Base-by-base conservation (phyloP, 2,113 vertebrate genomes). In the Laticauda laticaudata region DNA sequence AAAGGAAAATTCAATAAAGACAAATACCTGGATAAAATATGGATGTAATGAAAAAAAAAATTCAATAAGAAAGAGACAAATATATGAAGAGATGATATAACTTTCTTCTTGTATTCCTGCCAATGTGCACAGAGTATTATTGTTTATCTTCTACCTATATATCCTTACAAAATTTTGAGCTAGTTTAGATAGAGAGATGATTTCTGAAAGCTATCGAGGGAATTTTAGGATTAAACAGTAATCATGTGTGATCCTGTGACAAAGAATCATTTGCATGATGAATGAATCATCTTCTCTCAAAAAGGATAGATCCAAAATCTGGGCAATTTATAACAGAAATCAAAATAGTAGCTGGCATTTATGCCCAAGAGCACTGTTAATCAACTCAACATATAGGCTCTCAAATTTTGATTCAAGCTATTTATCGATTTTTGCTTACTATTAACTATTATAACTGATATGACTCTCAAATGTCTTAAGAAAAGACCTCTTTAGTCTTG, bases 11-110 rank as follows among this genome's bases (percentile, higher is more conserved):
- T 92, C 93, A 95, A 91, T 64, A 94, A n/a, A 34, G 61, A 91
- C 93, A 96, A 69, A 94, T 93, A 92, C 95, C 95, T 94, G 86
- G 96, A 75, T 8, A 15, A 34, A 81, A 43, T 7, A 95, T 87
- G 53, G 34, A 93, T 92, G 92, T 81, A 87, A 61, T 87, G 88
- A 0, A 1, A 96, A 93, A 87, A 92, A 90, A 69, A 88, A 92
- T 86, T 92, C 92, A 94, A 90, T 81, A 93, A n/a, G 18, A 34
- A 12, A 95, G 90, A 23, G 56, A 91, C 94, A 95, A 61, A 94
- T 93, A 93, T 96, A 96, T 94, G 89, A 95, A 75, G 39, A 45
- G 23, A 81, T 81, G 6, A 81, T n/a, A 15, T 7, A 20, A 69
- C 29, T 75, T 56, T 54, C 1, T 55, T 43, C 24, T 9, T 26